Conservation (phyloP, 2,888 invertebrate species). For the Creontiades dilutus region DNA sequence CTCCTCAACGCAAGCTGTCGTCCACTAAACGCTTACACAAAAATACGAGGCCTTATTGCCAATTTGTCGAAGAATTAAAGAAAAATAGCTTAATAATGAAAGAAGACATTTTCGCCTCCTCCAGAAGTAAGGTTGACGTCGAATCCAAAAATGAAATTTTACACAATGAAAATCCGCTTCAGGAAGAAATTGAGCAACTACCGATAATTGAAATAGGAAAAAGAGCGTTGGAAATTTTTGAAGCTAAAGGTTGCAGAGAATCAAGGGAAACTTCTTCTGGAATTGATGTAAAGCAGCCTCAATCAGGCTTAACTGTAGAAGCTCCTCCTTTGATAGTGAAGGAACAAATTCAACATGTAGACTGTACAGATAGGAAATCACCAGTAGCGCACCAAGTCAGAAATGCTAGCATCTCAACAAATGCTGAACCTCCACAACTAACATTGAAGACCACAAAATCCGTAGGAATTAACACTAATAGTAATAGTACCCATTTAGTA, state of each 20-base stretch:
- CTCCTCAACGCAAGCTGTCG: neutral
- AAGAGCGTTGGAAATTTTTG: neutral
- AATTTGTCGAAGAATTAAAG: constrained; percentile 19
- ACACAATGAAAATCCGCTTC: neutral
- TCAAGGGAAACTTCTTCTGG: neutral
- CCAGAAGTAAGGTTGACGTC: neutral
- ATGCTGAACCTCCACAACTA: neutral
- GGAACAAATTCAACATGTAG: neutral
- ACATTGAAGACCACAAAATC: neutral
- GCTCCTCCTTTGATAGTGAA: neutral
- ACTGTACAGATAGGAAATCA: neutral
- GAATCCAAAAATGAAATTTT: neutral
- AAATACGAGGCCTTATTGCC: neutral
- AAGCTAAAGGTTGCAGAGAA: constrained; percentile 3
- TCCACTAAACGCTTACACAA: neutral
- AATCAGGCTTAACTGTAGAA: too few species aligned
- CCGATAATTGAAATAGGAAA: neutral
- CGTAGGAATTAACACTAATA: neutral
- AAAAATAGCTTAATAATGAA: constrained; percentile 39
- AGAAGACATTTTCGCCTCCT: constrained; percentile 39
- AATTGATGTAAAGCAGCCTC: neutral
- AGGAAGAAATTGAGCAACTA: neutral
- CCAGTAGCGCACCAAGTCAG: neutral
- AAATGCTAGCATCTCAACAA: neutral
- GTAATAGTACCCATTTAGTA: neutral